These are phyloP conservation scores for Trachemys scripta DNA, from an alignment of 2,113 vertebrate species.

Conservation along the genomic window DNA sequence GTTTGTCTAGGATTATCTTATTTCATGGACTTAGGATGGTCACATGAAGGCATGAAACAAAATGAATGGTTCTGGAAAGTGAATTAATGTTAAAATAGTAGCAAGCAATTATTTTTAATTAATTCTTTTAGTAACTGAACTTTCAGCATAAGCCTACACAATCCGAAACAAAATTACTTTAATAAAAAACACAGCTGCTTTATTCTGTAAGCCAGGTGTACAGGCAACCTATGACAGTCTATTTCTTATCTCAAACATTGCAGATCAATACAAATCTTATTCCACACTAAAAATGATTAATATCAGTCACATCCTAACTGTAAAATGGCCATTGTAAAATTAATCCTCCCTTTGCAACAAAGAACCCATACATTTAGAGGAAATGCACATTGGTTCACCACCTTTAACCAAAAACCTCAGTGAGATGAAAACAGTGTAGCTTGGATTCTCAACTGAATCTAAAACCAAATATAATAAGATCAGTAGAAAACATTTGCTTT, in stretches of 20 bases:
- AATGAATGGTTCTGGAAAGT: background rate
- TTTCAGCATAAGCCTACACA: slow-evolving; percentile 25
- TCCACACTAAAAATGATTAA: slow-evolving; percentile 47
- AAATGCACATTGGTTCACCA: background rate
- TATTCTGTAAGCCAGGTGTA: background rate
- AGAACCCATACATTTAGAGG: slow-evolving; percentile 41
- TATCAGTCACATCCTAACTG: slow-evolving; percentile 41
- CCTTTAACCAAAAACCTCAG: background rate
- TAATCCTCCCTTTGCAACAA: slow-evolving; percentile 39
- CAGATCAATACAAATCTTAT: slow-evolving; percentile 64
- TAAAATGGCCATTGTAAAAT: background rate
- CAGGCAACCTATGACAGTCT: background rate
- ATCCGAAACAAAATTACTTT: slow-evolving; percentile 8
- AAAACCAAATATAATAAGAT: background rate
- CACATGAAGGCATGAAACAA: background rate
- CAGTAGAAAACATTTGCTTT: rapidly evolving
- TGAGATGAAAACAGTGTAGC: background rate
- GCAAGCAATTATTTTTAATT: slow-evolving; percentile 49
- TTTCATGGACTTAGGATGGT: background rate
- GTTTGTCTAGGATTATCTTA: background rate
- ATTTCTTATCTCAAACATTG: slow-evolving; percentile 22
- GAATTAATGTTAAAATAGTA: slow-evolving; percentile 46
- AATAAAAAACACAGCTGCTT: background rate
- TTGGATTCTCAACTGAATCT: background rate
- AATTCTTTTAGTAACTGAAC: background rate